phyloP scores from a whole-genome alignment of 2,888 invertebrate genomes.

The Rhagophthalmus giganteus region DNA sequence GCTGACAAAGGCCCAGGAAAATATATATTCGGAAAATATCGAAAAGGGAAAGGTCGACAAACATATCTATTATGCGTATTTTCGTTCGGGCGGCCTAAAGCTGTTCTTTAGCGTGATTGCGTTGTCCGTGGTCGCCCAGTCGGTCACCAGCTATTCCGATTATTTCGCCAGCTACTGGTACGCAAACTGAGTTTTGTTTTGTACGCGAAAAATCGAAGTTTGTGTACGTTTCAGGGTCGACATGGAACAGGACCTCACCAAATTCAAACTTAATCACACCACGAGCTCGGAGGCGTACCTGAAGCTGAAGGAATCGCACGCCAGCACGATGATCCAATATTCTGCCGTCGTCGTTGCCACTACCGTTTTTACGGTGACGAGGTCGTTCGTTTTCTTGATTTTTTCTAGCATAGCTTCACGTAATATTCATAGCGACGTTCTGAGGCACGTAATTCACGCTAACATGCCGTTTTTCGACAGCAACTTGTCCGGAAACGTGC shows the following conservation, averaged over 20 bases:
- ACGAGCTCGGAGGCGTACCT: constrained; percentile 15
- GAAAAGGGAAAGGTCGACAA: constrained; percentile 36
- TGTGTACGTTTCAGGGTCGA: constrained; percentile 31
- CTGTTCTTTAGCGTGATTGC: constrained; percentile 28
- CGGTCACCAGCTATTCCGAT: constrained; percentile 33
- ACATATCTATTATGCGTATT: constrained; percentile 37
- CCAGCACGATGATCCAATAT: constrained; percentile 36
- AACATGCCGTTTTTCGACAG: constrained; percentile 25
- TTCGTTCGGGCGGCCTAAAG: constrained; percentile 36
- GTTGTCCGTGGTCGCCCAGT: constrained; percentile 32
- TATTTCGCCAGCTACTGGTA: constrained; percentile 24
- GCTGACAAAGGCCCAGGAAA: background rate
- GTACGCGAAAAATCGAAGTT: background rate
- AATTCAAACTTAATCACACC: constrained; percentile 7
- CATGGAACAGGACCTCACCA: constrained; percentile 23
- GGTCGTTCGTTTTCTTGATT: constrained; percentile 31
- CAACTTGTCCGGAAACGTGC: constrained; percentile 27
- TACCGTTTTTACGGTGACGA: constrained; percentile 36
- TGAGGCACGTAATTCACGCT: constrained; percentile 26
- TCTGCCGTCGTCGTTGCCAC: constrained; percentile 37
- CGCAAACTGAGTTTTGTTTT: constrained; percentile 5
- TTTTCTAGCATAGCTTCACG: constrained; percentile 23
- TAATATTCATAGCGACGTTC: constrained; percentile 28
- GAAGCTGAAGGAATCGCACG: background rate
- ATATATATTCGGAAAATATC: constrained; percentile 31